Evolutionary conservation across 2,113 vertebrate species (phyloP), one percentile per base, ranked within the genome.

Genomic region (Jacana jacana): DNA sequence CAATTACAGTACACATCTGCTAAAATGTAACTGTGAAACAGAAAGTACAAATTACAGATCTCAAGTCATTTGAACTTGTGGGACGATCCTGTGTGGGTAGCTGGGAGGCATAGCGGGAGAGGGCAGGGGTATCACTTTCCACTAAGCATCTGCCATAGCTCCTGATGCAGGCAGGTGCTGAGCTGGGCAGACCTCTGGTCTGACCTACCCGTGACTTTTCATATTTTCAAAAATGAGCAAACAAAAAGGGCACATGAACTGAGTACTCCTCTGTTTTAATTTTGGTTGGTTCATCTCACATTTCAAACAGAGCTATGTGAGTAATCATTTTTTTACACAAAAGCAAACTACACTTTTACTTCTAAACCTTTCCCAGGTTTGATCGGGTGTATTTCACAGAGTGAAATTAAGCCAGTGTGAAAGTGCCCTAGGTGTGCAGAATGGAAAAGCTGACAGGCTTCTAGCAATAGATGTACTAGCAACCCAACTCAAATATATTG

Each of bases 391-490:
- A 63, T 88, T 95, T 92, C 52, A 88, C 12, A 31, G 39, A 20
- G n/a, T 68, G 44, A 88, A 68, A 70, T n/a, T 28, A 93, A 88
- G 55, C 31, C 40, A 55, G 3, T 23, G n/a, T 81, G 73, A 81
- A 78, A 93, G 61, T 30, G 39, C 57, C 40, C 33, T 64, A 86
- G 46, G 39, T 82, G 89, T 57, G 65, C 83, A 87, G 85, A 89
- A 93, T 91, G 91, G 81, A 95, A 96, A 93, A 11, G 22, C 44
- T 93, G 83, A 92, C 78, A 89, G 76, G 37, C 49, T 93, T 88
- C 88, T 91, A 91, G 77, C 78, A 35, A 48, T 20, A 61, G 49
- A 42, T 88, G 42, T 66, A 35, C 72, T 91, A 78, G 52, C 17
- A 88, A 83, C 17, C 10, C 76, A 94, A 63, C 72, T 88, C 60